These are phyloP conservation scores for Pseudomyrmex flavicornis DNA, from an alignment of 1,140 invertebrate species.

Conservation along the genomic window DNA sequence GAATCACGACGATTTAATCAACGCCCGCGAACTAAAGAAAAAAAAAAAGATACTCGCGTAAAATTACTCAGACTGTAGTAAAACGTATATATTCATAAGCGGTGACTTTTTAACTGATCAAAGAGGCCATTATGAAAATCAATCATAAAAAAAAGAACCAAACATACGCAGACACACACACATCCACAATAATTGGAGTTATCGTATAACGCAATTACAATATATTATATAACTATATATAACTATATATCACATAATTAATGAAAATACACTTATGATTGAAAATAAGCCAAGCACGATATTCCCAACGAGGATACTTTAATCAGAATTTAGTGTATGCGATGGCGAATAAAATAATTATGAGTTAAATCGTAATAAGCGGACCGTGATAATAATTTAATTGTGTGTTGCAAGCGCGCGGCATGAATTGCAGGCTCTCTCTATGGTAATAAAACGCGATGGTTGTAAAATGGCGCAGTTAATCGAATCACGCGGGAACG, in stretches of 20 bases:
- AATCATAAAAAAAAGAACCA: too few species aligned
- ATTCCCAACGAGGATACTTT: slow-evolving; percentile 10
- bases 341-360: slow-evolving; percentile 51
- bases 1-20: slow-evolving; percentile 24
- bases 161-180: too few species aligned
- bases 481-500: slow-evolving; percentile 18
- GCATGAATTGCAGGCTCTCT: slow-evolving; percentile 23
- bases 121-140: not conserved
- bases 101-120: not conserved
- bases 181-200: not conserved
- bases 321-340: slow-evolving; percentile 39
- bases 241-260: too few species aligned
- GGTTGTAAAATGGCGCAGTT: slow-evolving; percentile 1
- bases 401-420: slow-evolving; percentile 23
- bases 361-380: slow-evolving; percentile 46
- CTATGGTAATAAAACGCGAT: slow-evolving; percentile 33
- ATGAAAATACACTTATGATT: not conserved
- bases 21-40: too few species aligned
- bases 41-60: too few species aligned
- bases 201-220: not conserved
- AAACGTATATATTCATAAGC: not conserved
- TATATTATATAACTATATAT: too few species aligned
- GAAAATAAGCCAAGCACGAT: slow-evolving; percentile 11
- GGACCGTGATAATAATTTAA: slow-evolving; percentile 56
- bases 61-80: not conserved